Evolutionary conservation across 2,797 vertebrate genomes (phyloP), one percentile per base, ranked within the genome.

Genomic region (Sebastes baramenuke): DNA sequence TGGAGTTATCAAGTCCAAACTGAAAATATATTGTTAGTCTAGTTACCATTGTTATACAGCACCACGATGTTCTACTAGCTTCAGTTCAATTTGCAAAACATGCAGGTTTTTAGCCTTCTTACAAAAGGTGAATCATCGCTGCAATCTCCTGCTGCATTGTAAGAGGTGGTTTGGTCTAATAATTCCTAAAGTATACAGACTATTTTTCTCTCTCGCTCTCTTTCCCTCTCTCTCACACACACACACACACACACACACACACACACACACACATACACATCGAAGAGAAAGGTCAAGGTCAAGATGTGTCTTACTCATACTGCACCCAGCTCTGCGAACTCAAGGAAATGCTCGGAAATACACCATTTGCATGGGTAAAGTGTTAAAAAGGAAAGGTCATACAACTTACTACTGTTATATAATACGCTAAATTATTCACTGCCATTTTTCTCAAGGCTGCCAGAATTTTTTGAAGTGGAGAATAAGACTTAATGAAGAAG

Each of bases 281-380:
- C 0, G 13, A 5, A 60, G 18, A 65, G 18, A 82, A 78, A 80
- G 75, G 65, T 42, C 71, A 78, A 83, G 80, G 86, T 88, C 84
- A 85, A 80, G 69, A 72, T 46, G 56, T 46, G 30, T 52, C 72
- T 83, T 73, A 75, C 22, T 82, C 72, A 75, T 62, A 22, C 58
- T 25, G 32, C 67, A 72, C 61, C 8, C 1, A n/a, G 65, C 30
- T 73, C 11, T 34, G 38, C 20, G 38, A 69, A 72, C 32, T 14
- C 4, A 0, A 9, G n/a, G 25, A 73, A 72, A 65, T 72, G 16
- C 36, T 74, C 54, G 32, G 22, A 67, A 79, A 77, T 27, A 34
- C 71, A 72, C 27, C 42, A 67, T 77, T 73, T 80, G 67, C 52
- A 79, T 58, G 36, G 36, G 20, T 61, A 78, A 67, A 77, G 22